These are phyloP conservation scores for Stigmatopora argus DNA, from an alignment of 2,113 vertebrate species.

Conservation along the genomic window DNA sequence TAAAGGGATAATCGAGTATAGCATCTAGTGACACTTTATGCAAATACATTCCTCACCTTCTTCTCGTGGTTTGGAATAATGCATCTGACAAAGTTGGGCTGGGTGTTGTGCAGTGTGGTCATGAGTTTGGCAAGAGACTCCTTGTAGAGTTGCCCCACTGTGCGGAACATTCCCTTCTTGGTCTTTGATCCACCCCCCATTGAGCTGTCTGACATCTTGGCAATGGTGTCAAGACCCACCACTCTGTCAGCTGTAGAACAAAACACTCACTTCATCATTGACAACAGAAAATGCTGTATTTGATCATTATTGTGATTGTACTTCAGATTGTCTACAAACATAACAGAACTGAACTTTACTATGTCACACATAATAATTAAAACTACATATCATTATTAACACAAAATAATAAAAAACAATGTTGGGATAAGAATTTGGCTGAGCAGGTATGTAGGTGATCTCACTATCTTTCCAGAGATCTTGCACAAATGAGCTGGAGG, in stretches of 20 bases:
- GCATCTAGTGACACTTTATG: background rate
- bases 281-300: background rate
- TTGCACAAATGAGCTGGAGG: conserved; percentile 85
- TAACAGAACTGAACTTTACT: background rate
- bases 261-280: background rate
- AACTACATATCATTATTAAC: background rate
- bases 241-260: conserved; percentile 83
- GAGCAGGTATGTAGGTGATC: conserved; percentile 19
- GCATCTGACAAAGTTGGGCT: conserved; percentile 96
- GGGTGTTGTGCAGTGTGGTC: conserved; percentile 94
- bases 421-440: background rate
- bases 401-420: background rate
- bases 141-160: conserved; percentile 95
- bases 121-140: conserved; percentile 95
- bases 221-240: conserved; percentile 91
- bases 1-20: background rate
- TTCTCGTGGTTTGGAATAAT: conserved; percentile 99
- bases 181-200: conserved; percentile 87
- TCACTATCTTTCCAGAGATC: conserved; percentile 96
- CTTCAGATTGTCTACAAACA: background rate
- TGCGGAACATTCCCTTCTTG: conserved; percentile 99
- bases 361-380: background rate
- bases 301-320: background rate
- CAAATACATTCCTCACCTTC: conserved; percentile 68
- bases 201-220: conserved; percentile 91